These are phyloP conservation scores for Artibeus lituratus DNA, from an alignment of 2,797 vertebrate species.

Conservation along the genomic window DNA sequence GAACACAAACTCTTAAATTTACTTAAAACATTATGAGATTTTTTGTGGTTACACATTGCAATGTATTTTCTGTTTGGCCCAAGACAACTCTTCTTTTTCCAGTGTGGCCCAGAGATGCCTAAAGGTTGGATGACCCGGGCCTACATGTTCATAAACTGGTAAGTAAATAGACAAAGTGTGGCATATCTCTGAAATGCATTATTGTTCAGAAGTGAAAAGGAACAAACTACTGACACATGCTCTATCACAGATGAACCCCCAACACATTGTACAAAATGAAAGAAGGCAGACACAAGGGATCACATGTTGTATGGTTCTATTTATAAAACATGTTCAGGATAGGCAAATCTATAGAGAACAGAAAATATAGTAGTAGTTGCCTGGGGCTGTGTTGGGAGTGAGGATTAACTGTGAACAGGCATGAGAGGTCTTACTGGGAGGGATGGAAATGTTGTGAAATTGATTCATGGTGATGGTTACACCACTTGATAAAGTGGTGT, in stretches of 20 bases:
- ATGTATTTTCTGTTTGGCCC: too few relatives aligned
- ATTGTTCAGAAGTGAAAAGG: background rate
- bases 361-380: background rate
- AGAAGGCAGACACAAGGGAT: background rate
- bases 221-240: background rate
- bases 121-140: too few relatives aligned
- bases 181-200: background rate
- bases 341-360: background rate
- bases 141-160: rapidly evolving
- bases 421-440: background rate
- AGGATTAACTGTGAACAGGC: background rate
- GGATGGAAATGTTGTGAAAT: background rate
- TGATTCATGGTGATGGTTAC: background rate
- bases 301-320: background rate
- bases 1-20: too few relatives aligned
- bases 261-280: background rate
- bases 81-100: too few relatives aligned
- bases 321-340: background rate
- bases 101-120: too few relatives aligned
- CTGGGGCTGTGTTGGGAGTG: background rate
- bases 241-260: background rate
- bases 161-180: background rate
- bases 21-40: too few relatives aligned
- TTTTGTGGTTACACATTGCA: too few relatives aligned
- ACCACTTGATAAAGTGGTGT: background rate